phyloP scores from a whole-genome alignment of 2,113 vertebrate genomes.

The Gnathonemus echidnorhynchus region DNA sequence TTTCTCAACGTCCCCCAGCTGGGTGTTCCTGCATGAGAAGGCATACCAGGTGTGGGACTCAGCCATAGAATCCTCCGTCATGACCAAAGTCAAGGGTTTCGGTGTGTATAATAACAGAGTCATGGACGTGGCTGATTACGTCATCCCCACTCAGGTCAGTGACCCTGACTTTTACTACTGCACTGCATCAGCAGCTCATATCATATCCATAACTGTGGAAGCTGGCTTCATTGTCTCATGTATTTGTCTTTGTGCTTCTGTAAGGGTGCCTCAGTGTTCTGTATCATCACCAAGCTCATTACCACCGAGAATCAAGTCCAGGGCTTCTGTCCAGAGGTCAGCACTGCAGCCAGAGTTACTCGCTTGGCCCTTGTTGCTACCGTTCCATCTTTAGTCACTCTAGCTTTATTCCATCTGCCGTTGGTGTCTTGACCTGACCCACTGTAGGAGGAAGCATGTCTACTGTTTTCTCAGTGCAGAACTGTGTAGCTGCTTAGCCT shows the following conservation, averaged over 20 bases:
- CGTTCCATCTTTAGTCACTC: not conserved
- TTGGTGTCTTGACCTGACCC: not conserved
- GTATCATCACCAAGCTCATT: slow-evolving; percentile 86
- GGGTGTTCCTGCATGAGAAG: slow-evolving; percentile 90
- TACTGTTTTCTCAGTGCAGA: not conserved
- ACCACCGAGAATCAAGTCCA: slow-evolving; percentile 81
- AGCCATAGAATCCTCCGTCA: slow-evolving; percentile 82
- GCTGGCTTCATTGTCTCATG: not conserved
- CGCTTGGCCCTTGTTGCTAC: not conserved
- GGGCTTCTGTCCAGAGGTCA: slow-evolving; percentile 81
- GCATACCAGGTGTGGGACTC: slow-evolving; percentile 86
- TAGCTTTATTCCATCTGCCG: not conserved
- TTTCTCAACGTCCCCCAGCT: slow-evolving; percentile 50
- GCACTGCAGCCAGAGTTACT: slow-evolving; percentile 4
- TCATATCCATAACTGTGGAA: not conserved
- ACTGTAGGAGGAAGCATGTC: not conserved
- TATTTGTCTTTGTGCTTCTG: not conserved
- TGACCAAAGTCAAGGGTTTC: slow-evolving; percentile 90
- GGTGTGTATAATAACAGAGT: slow-evolving; percentile 72
- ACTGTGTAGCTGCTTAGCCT: not conserved
- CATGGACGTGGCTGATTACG: slow-evolving; percentile 88
- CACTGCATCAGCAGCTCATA: not conserved
- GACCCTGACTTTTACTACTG: not conserved
- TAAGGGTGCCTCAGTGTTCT: slow-evolving; percentile 85
- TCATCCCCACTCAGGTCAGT: slow-evolving; percentile 78